Base-by-base conservation (phyloP, 2,888 invertebrate species). In the Cordilura impudica region DNA sequence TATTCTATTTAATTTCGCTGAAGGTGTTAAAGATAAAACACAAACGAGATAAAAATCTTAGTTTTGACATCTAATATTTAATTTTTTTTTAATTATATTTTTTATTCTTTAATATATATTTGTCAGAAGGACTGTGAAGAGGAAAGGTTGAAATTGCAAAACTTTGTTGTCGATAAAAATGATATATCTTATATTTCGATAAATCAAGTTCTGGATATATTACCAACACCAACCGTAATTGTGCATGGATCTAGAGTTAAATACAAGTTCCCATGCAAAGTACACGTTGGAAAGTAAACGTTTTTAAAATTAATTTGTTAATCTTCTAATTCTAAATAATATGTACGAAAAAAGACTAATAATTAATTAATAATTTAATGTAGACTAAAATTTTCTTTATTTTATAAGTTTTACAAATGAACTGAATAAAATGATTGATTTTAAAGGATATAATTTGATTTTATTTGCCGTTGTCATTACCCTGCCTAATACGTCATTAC, bases 111-210 rank as follows among this genome's bases (percentile, higher is more conserved):
- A n/a, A n/a, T n/a, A n/a, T n/a, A n/a, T n/a, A n/a, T n/a, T n/a
- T n/a, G n/a, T n/a, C n/a, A n/a, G n/a, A n/a, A n/a, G n/a, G n/a
- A n/a, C n/a, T n/a, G n/a, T n/a, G n/a, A n/a, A n/a, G n/a, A n/a
- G n/a, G n/a, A 12, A 66, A 23, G 23, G 16, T 61, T 61, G 10
- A 61, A 61, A 45, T 45, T 61, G 45, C 60, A 61, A 65, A 39
- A 43, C 63, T 65, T 65, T 65, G 35, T 51, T 35, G 35, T 65
- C 18, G 63, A 49, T 51, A 65, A 49, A 23, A 65, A 47, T 51
- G 49, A 65, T 51, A 65, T 65, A 65, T 51, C 49, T 35, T 65
- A 49, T 39, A 65, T 65, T 23, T 65, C 39, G n/a, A 35, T 53
- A 66, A 23, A 53, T 53, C 39, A 66, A 66, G 43, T 43, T 35